A percentile compares a stretch with the other conserved stretches of the same genome.
Conservation (phyloP, 2,888 invertebrate genomes). For the Megaustenia siamemsis region DNA sequence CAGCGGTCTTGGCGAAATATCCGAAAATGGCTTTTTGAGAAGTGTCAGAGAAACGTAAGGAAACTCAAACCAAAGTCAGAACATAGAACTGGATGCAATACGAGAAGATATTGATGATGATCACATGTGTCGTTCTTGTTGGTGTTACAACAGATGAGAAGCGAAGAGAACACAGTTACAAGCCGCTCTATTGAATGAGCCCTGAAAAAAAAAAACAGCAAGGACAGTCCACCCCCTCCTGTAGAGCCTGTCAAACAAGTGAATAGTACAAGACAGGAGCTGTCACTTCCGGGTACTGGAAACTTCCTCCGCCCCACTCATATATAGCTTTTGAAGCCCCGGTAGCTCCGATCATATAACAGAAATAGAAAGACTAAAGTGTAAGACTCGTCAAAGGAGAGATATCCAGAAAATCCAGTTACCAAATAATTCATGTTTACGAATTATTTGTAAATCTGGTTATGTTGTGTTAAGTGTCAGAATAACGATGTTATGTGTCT, state of each 20-base stretch:
- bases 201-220: slow-evolving; percentile 5
- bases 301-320: slow-evolving; percentile 14
- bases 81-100: not conserved
- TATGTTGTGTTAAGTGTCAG: too few relatives aligned
- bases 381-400: too few relatives aligned
- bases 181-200: slow-evolving; percentile 32
- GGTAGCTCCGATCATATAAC: slow-evolving; percentile 29
- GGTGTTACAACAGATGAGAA: slow-evolving; percentile 28
- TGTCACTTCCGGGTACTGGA: slow-evolving; percentile 11
- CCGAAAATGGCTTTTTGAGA: slow-evolving; percentile 1
- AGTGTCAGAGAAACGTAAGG: slow-evolving; percentile 1
- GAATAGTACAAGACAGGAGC: slow-evolving; percentile 19
- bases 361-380: too few relatives aligned
- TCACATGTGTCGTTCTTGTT: slow-evolving; percentile 13
- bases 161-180: slow-evolving; percentile 35
- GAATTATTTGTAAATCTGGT: too few relatives aligned
- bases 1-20: not conserved
- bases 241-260: not conserved
- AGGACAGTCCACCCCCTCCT: slow-evolving; percentile 14
- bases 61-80: slow-evolving; percentile 38
- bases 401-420: too few relatives aligned
- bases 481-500: too few relatives aligned
- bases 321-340: slow-evolving; percentile 22
- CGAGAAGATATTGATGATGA: not conserved
- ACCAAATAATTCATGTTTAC: too few relatives aligned